These are phyloP conservation scores for Hydrotaea diabolus DNA, from an alignment of 2,888 invertebrate genomes.

Conservation along the genomic window DNA sequence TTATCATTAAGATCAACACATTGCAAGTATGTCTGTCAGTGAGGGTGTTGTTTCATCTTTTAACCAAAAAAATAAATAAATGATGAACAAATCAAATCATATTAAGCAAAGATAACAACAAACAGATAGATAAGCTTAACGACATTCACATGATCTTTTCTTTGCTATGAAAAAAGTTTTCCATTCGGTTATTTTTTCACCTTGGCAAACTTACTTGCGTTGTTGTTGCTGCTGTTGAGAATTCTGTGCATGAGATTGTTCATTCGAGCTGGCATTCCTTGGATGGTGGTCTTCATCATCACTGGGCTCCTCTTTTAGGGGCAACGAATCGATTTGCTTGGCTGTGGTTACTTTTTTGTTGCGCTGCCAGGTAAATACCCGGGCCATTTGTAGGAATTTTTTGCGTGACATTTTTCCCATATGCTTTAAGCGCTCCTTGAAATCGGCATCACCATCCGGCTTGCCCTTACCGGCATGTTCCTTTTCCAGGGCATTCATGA, in stretches of 20 bases:
- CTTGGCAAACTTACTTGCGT: conserved; percentile 61
- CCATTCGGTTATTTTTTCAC: not conserved
- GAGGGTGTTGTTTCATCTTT: not conserved
- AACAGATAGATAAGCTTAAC: not conserved
- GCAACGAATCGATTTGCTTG: conserved; percentile 83
- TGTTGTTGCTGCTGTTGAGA: conserved; percentile 55
- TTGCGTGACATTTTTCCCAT: conserved; percentile 92
- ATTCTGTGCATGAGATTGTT: conserved; percentile 49
- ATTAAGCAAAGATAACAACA: conserved; percentile 22
- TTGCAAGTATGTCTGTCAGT: not conserved
- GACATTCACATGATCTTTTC: conserved; percentile 3
- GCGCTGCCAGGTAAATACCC: conserved; percentile 87
- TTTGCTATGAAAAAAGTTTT: not conserved
- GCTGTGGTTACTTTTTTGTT: conserved; percentile 81
- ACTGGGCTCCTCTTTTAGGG: conserved; percentile 84
- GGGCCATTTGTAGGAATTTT: conserved; percentile 90
- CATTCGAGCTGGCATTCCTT: conserved; percentile 28
- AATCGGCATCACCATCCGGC: conserved; percentile 85
- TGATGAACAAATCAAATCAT: not conserved
- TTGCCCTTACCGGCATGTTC: conserved; percentile 84
- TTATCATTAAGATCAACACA: not conserved
- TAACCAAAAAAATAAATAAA: conserved; percentile 19
- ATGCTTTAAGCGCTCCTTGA: conserved; percentile 89
- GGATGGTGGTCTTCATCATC: conserved; percentile 82
- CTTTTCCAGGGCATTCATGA: conserved; percentile 90